Evolutionary conservation across 2,797 vertebrate species (phyloP).

Genomic region (Lagocephalus sceleratus): DNA sequence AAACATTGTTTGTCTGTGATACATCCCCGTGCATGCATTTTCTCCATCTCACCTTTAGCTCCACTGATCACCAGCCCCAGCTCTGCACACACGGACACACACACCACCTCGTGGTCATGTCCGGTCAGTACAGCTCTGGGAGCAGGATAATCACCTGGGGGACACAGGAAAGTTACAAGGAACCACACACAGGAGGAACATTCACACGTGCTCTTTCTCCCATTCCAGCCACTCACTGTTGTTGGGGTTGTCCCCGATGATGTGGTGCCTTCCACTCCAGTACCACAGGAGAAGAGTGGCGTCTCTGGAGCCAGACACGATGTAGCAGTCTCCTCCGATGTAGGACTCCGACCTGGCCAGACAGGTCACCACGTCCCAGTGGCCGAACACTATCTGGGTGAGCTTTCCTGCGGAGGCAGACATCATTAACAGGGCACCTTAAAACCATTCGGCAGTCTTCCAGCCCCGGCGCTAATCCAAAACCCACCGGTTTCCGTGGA

Average conservation of each 20-base stretch:
- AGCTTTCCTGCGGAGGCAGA: constrained; percentile 82
- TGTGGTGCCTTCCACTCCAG: constrained; percentile 97
- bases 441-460: not conserved
- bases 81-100: constrained; percentile 95
- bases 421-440: not conserved
- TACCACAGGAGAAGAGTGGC: constrained; percentile 97
- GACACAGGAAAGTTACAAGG: constrained; percentile 11
- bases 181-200: not conserved
- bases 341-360: constrained; percentile 95
- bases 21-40: not conserved
- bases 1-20: not conserved
- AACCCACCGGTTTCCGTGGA: constrained; percentile 94
- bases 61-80: constrained; percentile 93
- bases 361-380: constrained; percentile 98
- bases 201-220: not conserved
- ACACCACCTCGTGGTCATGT: constrained; percentile 92
- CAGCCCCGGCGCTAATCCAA: not conserved
- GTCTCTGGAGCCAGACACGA: constrained; percentile 94
- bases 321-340: constrained; percentile 97
- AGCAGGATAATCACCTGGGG: constrained; percentile 89
- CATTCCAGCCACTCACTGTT: constrained; percentile 85
- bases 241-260: constrained; percentile 98
- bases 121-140: constrained; percentile 91
- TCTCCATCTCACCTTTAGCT: constrained; percentile 86
- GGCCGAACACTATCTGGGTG: constrained; percentile 97